Evolutionary conservation across 1,140 invertebrate genomes (phyloP).

Genomic region (Chelonus insularis): DNA sequence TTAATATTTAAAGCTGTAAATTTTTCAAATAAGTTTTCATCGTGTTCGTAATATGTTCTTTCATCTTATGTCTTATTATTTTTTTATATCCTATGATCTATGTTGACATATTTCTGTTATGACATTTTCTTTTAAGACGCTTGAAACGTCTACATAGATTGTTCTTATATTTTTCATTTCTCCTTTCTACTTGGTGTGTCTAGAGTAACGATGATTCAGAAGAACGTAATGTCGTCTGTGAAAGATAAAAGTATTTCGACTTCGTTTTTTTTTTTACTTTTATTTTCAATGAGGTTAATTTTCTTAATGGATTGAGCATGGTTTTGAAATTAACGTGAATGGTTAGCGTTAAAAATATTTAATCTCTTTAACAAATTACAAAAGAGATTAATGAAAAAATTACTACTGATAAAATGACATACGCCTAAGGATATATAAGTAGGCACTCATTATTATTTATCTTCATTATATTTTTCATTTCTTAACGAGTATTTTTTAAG

Average conservation of each 20-base stretch:
- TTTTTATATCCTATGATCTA: not conserved
- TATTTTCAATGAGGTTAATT: constrained; percentile 37
- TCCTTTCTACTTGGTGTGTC: not conserved
- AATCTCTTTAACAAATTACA: not conserved
- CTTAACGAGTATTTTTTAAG: too few relatives aligned
- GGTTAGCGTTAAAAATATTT: not conserved
- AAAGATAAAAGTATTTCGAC: constrained; percentile 1
- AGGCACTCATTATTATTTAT: too few relatives aligned
- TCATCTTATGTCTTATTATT: not conserved
- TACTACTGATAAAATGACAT: too few relatives aligned
- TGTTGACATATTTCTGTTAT: not conserved
- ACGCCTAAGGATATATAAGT: too few relatives aligned
- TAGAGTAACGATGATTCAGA: constrained; percentile 19
- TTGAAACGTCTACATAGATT: not conserved
- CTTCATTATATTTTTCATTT: too few relatives aligned
- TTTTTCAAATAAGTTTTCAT: not conserved
- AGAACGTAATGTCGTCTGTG: constrained; percentile 7
- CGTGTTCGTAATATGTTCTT: not conserved
- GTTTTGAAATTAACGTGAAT: not conserved
- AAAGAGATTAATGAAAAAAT: not conserved
- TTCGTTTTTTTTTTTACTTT: not conserved
- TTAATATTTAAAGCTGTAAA: too few relatives aligned
- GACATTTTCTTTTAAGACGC: constrained; percentile 7
- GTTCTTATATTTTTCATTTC: constrained; percentile 2
- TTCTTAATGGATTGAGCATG: constrained; percentile 47